Conservation (phyloP, 1,140 invertebrate species). For the Anastrepha obliqua region DNA sequence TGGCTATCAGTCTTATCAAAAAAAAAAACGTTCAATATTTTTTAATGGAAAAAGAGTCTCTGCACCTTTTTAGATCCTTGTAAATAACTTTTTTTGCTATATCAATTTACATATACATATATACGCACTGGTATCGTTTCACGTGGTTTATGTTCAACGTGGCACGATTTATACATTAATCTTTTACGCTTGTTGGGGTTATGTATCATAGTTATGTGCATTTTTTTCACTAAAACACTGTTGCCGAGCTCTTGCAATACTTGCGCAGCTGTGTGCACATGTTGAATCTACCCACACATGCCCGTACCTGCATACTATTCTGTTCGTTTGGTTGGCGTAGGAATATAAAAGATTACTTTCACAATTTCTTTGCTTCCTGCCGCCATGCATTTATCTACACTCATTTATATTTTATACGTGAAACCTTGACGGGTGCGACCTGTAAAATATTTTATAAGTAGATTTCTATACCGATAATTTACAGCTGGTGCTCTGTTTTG, state of each 20-base stretch:
- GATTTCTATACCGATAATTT: constrained; percentile 30
- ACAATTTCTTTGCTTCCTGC: neutral
- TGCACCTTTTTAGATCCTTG: no score
- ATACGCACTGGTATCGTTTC: neutral
- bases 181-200: neutral
- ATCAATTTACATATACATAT: constrained; percentile 5
- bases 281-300: no score
- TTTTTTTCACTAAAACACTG: constrained; percentile 1
- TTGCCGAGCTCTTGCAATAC: constrained; percentile 8
- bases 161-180: constrained; percentile 33
- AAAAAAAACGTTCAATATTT: no score
- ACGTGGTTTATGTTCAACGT: neutral
- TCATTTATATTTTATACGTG: neutral
- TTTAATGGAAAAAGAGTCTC: no score
- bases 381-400: neutral
- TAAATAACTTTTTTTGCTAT: neutral
- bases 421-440: neutral
- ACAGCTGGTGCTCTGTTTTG: neutral
- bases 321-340: neutral
- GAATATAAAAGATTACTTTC: constrained; percentile 36
- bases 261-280: neutral
- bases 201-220: constrained; percentile 11
- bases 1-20: no score
- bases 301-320: neutral
- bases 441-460: neutral